A percentile compares a stretch with the other conserved stretches of the same genome.
Evolutionary conservation across 1,140 invertebrate genomes (phyloP).

Genomic region (Macrocentrus cingulum): DNA sequence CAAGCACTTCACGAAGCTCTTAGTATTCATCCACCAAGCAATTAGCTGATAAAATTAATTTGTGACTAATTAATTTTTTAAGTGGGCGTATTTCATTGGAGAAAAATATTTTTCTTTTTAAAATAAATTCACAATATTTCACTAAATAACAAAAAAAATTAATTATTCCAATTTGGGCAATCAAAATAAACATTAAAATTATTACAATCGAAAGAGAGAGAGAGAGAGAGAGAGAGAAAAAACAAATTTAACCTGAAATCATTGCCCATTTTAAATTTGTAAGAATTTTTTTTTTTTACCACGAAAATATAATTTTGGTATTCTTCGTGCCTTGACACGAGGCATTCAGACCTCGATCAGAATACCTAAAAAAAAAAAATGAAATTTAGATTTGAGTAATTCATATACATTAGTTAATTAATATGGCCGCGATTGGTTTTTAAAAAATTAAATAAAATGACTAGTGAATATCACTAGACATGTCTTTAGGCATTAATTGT

Average conservation of each 20-base stretch:
- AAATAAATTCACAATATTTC: not conserved
- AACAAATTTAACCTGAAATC: not conserved
- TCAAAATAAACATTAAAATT: too few species aligned
- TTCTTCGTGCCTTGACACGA: constrained; percentile 15
- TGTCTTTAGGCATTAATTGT: too few species aligned
- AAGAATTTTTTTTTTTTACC: too few species aligned
- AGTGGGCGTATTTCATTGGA: too few species aligned
- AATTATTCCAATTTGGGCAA: too few species aligned
- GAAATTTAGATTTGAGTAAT: not conserved
- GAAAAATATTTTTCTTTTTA: too few species aligned
- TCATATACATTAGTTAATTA: constrained; percentile 1
- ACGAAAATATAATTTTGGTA: not conserved
- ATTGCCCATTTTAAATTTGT: not conserved
- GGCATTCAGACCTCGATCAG: too few species aligned
- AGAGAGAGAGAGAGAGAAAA: too few species aligned
- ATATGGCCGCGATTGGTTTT: not conserved
- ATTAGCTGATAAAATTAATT: constrained; percentile 31
- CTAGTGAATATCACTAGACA: not conserved
- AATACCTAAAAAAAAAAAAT: not conserved
- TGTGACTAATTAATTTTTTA: constrained; percentile 1
- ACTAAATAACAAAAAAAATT: too few species aligned
- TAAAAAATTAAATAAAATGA: not conserved
- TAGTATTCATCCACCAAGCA: constrained; percentile 39
- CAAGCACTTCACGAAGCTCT: constrained; percentile 75
- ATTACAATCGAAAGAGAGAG: too few species aligned